Base-by-base conservation (phyloP, 2,888 invertebrate species). In the Sarcophaga carnaria region DNA sequence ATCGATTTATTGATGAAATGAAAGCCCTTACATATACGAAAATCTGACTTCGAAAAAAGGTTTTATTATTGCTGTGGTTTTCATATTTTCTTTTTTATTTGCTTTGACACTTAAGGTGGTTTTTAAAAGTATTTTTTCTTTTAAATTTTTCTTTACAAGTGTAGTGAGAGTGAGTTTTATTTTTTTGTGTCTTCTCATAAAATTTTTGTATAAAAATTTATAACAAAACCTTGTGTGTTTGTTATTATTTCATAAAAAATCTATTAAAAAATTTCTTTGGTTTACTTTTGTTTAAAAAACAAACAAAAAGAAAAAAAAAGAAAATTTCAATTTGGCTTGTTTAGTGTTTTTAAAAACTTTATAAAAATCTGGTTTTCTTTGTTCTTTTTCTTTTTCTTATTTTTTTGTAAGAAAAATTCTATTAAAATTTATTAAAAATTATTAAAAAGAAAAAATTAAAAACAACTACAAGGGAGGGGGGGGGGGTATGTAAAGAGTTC, bases 31-130 rank as follows among this genome's bases (percentile, higher is more conserved):
- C 4, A 27, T 4, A 27, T 27, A 27, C 27, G 27, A 37, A 67
- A 66, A 8, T 3, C 3, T 11, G 20, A 45, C 11, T 67, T 67
- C 1, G 22, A 25, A 22, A 17, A 60, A 63, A 20, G 37, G 20
- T 47, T 74, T 79, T 54, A 2, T 63, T 67, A 27, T 66, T 49
- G 14, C 64, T 10, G 25, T 54, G 22, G 25, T 72, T 83, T 37
- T 37, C 37, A 37, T 37, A 37, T 8, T 27, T 1, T 8, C 8
- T 10, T 37, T 37, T 10, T 37, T 37, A 60, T 60, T 72, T 78
- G 74, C 47, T 83, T 77, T 80, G 82, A 77, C 82, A 84, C 84
- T 84, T 84, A 75, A 80, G 84, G 84, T 84, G 84, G 84, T 76
- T 78, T 84, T 63, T 80, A 84, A 37, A 37, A 66, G 70, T 70